Evolutionary conservation across 2,888 invertebrate genomes (phyloP), one percentile per base, ranked within the genome.

Genomic region (Sphecodes monilicornis): DNA sequence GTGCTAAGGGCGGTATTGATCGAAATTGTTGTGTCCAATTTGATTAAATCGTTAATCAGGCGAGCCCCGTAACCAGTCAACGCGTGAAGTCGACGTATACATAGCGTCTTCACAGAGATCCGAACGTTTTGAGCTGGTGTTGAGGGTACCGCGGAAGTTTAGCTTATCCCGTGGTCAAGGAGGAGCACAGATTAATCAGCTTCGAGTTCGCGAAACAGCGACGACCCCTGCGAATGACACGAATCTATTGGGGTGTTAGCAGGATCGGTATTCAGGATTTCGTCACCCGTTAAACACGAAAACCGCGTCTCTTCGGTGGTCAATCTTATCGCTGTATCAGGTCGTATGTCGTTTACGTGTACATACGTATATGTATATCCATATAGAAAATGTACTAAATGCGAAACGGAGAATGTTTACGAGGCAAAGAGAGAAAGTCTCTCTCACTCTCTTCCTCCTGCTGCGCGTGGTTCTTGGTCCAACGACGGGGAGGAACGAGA

Each of bases 401-500:
- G 82, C 79, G 82, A 81, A 85, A 80, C 78, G 69, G 79, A 73
- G 81, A 86, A 89, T 82, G 86, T 89, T 87, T 79, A 82, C 85
- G 81, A 83, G 85, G 85, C 81, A 82, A 78, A 84, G 83, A 85
- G 89, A 85, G 89, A 88, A 86, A 87, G 85, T 82, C 73, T 74
- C 76, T 46, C 76, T 43, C 76, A 29, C 76, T 50, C 22, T 50
- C 10, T 64, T 68, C 26, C 66, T 81, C 74, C 32, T 22, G 69
- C 84, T 72, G 84, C 84, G 84, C 84, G 82, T 77, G 78, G 80
- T 73, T 68, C 80, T 68, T 69, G 68, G 50, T 81, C 84, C 86
- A 73, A 71, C 78, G 80, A 85, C 86, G 81, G 85, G 89, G 83
- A 89, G 91, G 89, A 89, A 91, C 87, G 88, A 88, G 90, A 91